Percentiles rank a stretch among this genome's conserved stretches.
phyloP scores from a whole-genome alignment of 2,113 vertebrate genomes.

The Balaenoptera acutorostrata region DNA sequence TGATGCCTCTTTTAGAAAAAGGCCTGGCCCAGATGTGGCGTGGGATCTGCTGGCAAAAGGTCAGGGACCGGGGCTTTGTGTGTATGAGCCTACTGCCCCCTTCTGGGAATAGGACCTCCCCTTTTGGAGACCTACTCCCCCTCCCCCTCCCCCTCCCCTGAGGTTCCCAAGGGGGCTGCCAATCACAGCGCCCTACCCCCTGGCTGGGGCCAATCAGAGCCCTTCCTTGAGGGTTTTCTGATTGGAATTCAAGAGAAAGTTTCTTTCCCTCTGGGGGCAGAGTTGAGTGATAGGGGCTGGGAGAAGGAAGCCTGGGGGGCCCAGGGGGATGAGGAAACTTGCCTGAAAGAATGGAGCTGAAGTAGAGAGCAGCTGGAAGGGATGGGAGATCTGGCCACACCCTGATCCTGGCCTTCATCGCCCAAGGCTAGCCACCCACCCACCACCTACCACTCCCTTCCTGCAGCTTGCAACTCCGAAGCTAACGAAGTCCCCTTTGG shows the following conservation, averaged over 20 bases:
- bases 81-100: neutral
- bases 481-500: neutral
- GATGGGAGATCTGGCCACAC: neutral
- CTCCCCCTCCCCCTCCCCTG: too few relatives aligned
- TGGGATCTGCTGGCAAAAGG: neutral
- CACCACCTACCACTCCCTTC: neutral
- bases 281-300: neutral
- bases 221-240: constrained; percentile 7
- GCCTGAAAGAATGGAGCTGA: neutral
- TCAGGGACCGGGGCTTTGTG: neutral
- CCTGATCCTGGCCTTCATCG: neutral
- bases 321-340: neutral
- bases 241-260: constrained; percentile 24
- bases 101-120: neutral
- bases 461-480: neutral
- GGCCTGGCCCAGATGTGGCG: neutral
- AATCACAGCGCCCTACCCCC: neutral
- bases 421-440: neutral
- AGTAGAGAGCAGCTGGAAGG: neutral
- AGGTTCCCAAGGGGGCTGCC: neutral
- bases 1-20: neutral
- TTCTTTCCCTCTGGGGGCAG: constrained; percentile 16
- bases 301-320: neutral
- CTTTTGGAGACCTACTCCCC: neutral
- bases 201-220: neutral